Conservation (phyloP, 2,888 invertebrate species). For the Noctua fimbriata region DNA sequence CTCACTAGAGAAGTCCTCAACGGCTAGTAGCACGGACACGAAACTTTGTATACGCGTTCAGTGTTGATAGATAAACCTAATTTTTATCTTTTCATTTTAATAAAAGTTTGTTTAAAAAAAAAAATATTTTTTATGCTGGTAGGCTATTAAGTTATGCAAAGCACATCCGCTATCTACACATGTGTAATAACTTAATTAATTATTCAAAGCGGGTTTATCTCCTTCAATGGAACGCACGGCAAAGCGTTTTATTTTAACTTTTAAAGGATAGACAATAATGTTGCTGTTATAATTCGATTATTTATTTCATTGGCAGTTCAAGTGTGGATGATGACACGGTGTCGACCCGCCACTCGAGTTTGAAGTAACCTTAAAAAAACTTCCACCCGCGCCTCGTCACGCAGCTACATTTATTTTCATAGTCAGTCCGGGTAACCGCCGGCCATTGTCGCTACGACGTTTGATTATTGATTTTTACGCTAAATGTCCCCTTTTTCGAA, state of each 20-base stretch:
- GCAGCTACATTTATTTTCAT: constrained; percentile 87
- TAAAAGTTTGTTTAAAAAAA: too few relatives aligned
- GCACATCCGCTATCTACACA: background rate
- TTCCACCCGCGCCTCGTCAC: constrained; percentile 87
- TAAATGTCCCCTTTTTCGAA: constrained; percentile 87
- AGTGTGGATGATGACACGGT: constrained; percentile 74
- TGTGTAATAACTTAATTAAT: background rate
- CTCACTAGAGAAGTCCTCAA: background rate
- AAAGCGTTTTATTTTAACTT: background rate
- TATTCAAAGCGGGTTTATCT: background rate
- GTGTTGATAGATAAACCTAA: too few relatives aligned
- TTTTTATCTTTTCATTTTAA: too few relatives aligned
- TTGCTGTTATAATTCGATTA: constrained; percentile 34
- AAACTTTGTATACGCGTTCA: background rate
- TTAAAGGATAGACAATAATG: background rate
- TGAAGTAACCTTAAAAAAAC: constrained; percentile 83
- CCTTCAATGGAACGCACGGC: background rate
- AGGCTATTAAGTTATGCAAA: background rate
- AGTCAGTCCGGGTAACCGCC: constrained; percentile 87
- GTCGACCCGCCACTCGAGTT: constrained; percentile 80
- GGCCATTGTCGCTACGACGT: constrained; percentile 83
- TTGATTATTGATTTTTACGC: constrained; percentile 90
- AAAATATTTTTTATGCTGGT: too few relatives aligned
- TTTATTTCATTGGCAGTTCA: constrained; percentile 55
- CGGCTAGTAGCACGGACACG: background rate